These are phyloP conservation scores for Drosophila pseudoananassae DNA, from an alignment of 1,140 invertebrate species.

Conservation along the genomic window DNA sequence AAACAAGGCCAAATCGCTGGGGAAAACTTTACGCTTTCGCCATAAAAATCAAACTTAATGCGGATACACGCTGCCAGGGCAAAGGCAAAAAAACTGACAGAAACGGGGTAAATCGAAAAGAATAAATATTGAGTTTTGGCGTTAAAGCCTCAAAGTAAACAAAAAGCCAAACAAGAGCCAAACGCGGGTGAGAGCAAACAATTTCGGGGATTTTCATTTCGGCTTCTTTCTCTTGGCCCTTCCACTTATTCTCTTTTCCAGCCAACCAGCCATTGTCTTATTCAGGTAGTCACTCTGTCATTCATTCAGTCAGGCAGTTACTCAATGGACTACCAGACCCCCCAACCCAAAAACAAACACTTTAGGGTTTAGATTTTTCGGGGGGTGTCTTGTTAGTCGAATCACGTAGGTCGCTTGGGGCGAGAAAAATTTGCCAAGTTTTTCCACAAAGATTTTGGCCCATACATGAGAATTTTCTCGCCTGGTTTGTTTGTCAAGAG, in stretches of 20 bases:
- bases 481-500: slow-evolving; percentile 34
- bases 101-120: slow-evolving; percentile 59
- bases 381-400: slow-evolving; percentile 36
- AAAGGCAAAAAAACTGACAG: background rate
- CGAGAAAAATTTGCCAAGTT: slow-evolving; percentile 68
- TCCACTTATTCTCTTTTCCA: slow-evolving; percentile 45
- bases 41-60: slow-evolving; percentile 74
- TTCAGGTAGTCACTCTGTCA: slow-evolving; percentile 24
- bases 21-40: slow-evolving; percentile 50
- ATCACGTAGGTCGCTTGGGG: slow-evolving; percentile 68
- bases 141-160: slow-evolving; percentile 65
- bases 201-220: slow-evolving; percentile 56
- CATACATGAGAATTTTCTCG: slow-evolving; percentile 39
- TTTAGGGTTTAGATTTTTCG: slow-evolving; percentile 36
- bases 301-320: slow-evolving; percentile 42
- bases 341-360: slow-evolving; percentile 36
- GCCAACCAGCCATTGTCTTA: slow-evolving; percentile 39
- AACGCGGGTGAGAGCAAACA: slow-evolving; percentile 56
- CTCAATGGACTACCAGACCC: slow-evolving; percentile 19
- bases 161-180: slow-evolving; percentile 57
- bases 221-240: slow-evolving; percentile 43
- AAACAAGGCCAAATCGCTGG: slow-evolving; percentile 21
- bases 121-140: slow-evolving; percentile 80
- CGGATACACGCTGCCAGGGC: slow-evolving; percentile 51
- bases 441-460: slow-evolving; percentile 73